Evolutionary conservation across 2,888 invertebrate genomes (phyloP), one percentile per base, ranked within the genome.

Genomic region (Eupithecia dodoneata): DNA sequence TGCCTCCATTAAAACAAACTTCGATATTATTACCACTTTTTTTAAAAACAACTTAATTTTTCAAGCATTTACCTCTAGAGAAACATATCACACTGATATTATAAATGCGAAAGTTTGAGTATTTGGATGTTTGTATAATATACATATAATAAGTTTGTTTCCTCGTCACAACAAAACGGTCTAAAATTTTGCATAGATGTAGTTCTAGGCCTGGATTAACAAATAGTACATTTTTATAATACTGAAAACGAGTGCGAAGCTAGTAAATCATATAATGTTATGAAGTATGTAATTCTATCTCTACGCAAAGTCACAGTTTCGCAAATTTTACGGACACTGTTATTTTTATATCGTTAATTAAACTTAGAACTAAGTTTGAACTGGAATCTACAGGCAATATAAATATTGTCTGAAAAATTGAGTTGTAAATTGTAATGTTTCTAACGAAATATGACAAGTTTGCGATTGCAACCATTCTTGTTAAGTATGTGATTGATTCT

Each of bases 1-100:
- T 87, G 86, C 87, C 85, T 82, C 83, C 80, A 81, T 85, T 84
- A 82, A 81, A 76, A 59, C 76, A 73, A 80, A 83, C 81, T 81
- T 79, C 0, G 30, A 30, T 30, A 74, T 77, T 72, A 83, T 83
- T 71, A 66, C 65, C 66, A 75, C 63, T 69, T 44, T 10, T 9
- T 65, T 72, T 45, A 9, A 65, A 65, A 41, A 41, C 41, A 41
- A 65, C 2, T 2, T 55, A 55, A n/a, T 5, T n/a, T 5, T 13
- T 41, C 9, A 9, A 59, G 18, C 18, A 59, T n/a, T 18, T 12
- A 30, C 4, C 63, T 63, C 9, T 9, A 7, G 18, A 10, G 12
- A 30, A 63, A 4, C 10, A 30, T 63, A 59, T 18, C 55, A 55
- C n/a, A 55, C 15, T 55, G 2, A 55, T n/a, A n/a, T 55, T 15